Percentiles rank a stretch among this genome's conserved stretches.
Evolutionary conservation across 1,140 invertebrate species (phyloP).

Genomic region (Zaprionus ghesquierei): DNA sequence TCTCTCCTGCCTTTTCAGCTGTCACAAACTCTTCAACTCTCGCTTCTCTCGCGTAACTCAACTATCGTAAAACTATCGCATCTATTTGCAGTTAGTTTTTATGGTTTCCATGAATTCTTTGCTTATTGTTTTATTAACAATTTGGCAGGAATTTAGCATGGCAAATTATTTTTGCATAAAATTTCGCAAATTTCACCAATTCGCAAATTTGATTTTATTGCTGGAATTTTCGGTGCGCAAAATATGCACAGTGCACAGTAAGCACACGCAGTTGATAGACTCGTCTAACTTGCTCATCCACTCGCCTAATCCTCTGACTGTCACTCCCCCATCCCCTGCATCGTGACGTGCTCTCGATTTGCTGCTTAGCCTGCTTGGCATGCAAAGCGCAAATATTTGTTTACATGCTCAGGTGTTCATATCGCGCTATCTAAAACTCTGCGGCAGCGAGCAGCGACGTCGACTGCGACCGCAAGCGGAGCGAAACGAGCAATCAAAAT

Average conservation of each 20-base stretch:
- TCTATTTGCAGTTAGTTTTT: neutral
- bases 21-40: no score
- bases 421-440: slow-evolving; percentile 43
- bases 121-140: neutral
- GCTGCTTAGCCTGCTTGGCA: slow-evolving; percentile 30
- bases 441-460: neutral
- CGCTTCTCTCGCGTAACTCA: neutral
- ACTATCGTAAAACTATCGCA: neutral
- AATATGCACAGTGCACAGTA: neutral
- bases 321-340: neutral
- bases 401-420: slow-evolving; percentile 48
- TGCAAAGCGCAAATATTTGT: slow-evolving; percentile 42
- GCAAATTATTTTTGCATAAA: neutral
- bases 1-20: neutral
- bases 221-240: neutral
- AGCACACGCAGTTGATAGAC: neutral
- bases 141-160: neutral
- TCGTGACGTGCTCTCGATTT: slow-evolving; percentile 8
- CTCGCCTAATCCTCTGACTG: neutral
- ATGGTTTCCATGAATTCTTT: neutral
- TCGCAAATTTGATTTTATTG: neutral
- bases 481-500: slow-evolving; percentile 59
- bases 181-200: neutral
- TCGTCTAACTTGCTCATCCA: neutral
- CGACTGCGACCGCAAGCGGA: slow-evolving; percentile 20